Evolutionary conservation across 2,888 invertebrate genomes (phyloP).

Genomic region (Nephrotoma flavescens): DNA sequence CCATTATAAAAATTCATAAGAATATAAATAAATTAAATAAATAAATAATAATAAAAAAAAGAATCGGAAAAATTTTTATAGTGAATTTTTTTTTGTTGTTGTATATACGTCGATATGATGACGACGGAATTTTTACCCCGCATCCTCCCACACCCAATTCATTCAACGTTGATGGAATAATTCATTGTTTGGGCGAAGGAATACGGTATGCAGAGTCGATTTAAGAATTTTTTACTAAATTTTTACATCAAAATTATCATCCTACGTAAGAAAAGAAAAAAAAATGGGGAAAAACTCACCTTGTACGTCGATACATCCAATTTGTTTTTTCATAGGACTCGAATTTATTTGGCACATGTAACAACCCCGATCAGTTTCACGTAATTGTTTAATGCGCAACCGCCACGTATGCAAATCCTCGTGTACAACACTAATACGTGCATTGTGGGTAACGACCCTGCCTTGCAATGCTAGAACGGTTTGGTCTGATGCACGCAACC

Average conservation of each 20-base stretch:
- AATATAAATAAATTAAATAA: not conserved
- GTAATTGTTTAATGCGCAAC: slow-evolving; percentile 64
- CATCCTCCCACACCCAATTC: not conserved
- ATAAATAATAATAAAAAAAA: not conserved
- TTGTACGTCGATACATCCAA: slow-evolving; percentile 76
- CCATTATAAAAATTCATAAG: not conserved
- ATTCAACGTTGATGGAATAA: not conserved
- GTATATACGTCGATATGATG: not conserved
- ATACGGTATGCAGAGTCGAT: not conserved
- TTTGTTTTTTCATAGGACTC: slow-evolving; percentile 70
- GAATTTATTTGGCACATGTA: slow-evolving; percentile 91
- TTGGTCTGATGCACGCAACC: slow-evolving; percentile 80
- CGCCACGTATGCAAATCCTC: slow-evolving; percentile 77
- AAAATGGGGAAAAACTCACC: slow-evolving; percentile 40
- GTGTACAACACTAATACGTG: slow-evolving; percentile 65
- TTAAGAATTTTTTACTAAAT: too few relatives aligned
- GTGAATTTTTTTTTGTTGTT: not conserved
- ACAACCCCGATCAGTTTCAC: slow-evolving; percentile 71
- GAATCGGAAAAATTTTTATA: not conserved
- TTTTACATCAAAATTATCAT: not conserved
- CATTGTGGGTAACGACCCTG: slow-evolving; percentile 70
- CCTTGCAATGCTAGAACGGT: slow-evolving; percentile 78
- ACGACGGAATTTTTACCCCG: not conserved
- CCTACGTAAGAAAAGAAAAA: not conserved
- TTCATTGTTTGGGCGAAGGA: not conserved